A percentile compares a stretch with the other conserved stretches of the same genome.
Evolutionary conservation across 2,113 vertebrate genomes (phyloP).

Genomic region (Ammodytes dubius): DNA sequence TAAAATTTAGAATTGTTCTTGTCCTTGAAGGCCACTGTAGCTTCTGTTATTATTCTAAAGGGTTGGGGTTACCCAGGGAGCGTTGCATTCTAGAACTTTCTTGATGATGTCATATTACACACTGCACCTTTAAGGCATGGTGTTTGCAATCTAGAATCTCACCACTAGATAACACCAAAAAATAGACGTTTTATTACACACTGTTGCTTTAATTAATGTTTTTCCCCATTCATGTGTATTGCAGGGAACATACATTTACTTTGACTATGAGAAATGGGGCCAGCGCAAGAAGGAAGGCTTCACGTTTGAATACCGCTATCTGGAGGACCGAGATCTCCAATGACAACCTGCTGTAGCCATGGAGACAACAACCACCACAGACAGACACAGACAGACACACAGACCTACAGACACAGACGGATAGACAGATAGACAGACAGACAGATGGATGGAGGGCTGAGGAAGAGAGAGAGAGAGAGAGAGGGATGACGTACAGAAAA

Average conservation of each 20-base stretch:
- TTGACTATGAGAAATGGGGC: slow-evolving; percentile 97
- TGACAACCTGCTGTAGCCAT: slow-evolving; percentile 74
- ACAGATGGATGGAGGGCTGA: slow-evolving; percentile 54
- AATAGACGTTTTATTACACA: too few relatives aligned
- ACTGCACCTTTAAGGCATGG: too few relatives aligned
- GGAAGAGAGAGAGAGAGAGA: slow-evolving; percentile 7
- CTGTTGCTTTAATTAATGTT: too few relatives aligned
- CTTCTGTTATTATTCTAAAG: too few relatives aligned
- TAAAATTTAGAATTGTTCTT: too few relatives aligned
- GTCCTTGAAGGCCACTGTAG: too few relatives aligned
- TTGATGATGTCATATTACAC: too few relatives aligned
- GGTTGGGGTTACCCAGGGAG: too few relatives aligned
- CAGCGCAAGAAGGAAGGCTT: slow-evolving; percentile 96
- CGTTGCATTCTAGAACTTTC: too few relatives aligned
- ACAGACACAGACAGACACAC: not conserved
- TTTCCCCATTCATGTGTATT: not conserved
- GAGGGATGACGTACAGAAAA: not conserved
- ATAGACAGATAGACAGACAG: slow-evolving; percentile 5
- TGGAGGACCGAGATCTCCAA: slow-evolving; percentile 95
- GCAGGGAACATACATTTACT: slow-evolving; percentile 96
- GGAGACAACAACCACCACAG: too few relatives aligned
- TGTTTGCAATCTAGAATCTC: too few relatives aligned
- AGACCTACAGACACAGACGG: not conserved
- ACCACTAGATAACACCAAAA: too few relatives aligned
- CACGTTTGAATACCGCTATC: slow-evolving; percentile 95